Percentiles rank a stretch among this genome's conserved stretches.
Conservation (phyloP, 2,888 invertebrate species). For the Crepidodera aurea region DNA sequence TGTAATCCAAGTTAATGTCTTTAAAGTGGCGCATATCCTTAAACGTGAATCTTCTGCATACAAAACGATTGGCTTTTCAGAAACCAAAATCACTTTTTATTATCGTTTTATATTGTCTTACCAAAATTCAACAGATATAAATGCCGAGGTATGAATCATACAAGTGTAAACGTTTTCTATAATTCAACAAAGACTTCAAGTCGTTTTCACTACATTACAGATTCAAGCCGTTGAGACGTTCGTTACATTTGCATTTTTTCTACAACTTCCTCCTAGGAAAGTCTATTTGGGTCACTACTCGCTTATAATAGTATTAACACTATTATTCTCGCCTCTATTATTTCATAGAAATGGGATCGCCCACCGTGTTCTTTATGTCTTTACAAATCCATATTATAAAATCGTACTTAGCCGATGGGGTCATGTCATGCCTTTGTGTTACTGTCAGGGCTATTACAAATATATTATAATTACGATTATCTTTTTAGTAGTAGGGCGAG, state of each 20-base stretch:
- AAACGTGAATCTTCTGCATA: too few relatives aligned
- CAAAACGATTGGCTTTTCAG: too few relatives aligned
- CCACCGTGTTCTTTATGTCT: conserved; percentile 26
- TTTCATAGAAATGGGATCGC: conserved; percentile 25
- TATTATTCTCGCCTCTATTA: conserved; percentile 30
- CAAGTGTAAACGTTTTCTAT: not conserved
- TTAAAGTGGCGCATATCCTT: too few relatives aligned
- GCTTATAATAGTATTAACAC: conserved; percentile 32
- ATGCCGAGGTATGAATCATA: too few relatives aligned
- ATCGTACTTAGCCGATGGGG: conserved; percentile 13
- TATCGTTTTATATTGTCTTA: too few relatives aligned
- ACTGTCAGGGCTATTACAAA: conserved; percentile 9
- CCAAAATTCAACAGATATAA: too few relatives aligned
- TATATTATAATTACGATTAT: conserved; percentile 11
- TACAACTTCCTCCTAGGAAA: conserved; percentile 30
- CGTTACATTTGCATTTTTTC: conserved; percentile 34
- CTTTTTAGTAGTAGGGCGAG: not conserved
- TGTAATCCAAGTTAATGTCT: too few relatives aligned
- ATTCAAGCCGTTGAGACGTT: conserved; percentile 25
- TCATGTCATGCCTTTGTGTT: conserved; percentile 25
- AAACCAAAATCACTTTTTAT: too few relatives aligned
- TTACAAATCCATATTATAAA: conserved; percentile 17
- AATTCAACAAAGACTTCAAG: not conserved
- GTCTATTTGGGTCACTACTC: conserved; percentile 35
- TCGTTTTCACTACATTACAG: conserved; percentile 1